Percentiles rank a stretch among this genome's conserved stretches.
Conservation (phyloP, 1,140 invertebrate genomes). For the Drosophila parvula region DNA sequence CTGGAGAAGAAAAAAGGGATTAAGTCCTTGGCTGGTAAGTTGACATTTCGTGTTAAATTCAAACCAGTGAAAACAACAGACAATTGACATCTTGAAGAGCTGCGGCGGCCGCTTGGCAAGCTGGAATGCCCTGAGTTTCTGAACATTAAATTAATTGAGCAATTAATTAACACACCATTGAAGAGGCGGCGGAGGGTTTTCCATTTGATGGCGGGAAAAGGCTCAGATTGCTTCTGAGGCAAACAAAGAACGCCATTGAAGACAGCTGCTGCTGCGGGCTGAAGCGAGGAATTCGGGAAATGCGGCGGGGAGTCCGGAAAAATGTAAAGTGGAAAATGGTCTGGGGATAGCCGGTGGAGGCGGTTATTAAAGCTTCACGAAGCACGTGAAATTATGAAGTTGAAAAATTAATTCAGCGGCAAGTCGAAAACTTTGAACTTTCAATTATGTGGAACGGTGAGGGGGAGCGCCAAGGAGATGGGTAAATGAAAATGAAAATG, state of each 20-base stretch:
- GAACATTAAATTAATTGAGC: conserved; percentile 82
- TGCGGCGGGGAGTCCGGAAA: background rate
- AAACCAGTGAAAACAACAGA: conserved; percentile 62
- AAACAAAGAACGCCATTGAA: conserved; percentile 75
- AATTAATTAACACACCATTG: conserved; percentile 82
- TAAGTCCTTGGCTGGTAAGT: conserved; percentile 43
- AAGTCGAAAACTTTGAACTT: conserved; percentile 78
- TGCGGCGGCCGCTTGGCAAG: conserved; percentile 14
- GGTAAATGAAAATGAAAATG: conserved; percentile 56
- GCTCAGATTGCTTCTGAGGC: conserved; percentile 50
- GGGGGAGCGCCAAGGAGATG: conserved; percentile 37
- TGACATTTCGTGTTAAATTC: conserved; percentile 66
- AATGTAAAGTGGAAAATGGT: conserved; percentile 22
- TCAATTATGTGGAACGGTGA: conserved; percentile 74
- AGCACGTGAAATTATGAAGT: conserved; percentile 79
- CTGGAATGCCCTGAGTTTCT: conserved; percentile 20
- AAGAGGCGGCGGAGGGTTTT: conserved; percentile 34
- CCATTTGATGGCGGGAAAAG: conserved; percentile 52
- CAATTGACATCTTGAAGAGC: conserved; percentile 72
- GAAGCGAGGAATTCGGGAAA: conserved; percentile 15
- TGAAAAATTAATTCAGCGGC: conserved; percentile 81
- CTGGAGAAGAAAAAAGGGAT: conserved; percentile 25
- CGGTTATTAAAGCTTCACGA: conserved; percentile 69
- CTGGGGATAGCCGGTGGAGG: conserved; percentile 8
- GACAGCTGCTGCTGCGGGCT: conserved; percentile 47